Evolutionary conservation across 2,888 invertebrate species (phyloP).

Genomic region (Margaritifera margaritifera): DNA sequence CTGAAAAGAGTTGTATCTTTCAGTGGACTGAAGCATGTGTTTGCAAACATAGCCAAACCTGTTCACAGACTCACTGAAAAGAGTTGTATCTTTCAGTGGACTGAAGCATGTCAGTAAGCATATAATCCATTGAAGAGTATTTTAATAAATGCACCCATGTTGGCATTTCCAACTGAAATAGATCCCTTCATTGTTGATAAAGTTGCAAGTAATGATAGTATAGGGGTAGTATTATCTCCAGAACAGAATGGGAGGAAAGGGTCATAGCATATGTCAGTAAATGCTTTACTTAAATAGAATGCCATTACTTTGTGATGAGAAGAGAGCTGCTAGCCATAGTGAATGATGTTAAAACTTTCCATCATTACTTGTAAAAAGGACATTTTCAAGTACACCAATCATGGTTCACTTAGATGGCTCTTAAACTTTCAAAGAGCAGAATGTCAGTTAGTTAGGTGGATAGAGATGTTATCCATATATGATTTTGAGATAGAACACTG

Average conservation of each 20-base stretch:
- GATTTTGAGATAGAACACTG: no score
- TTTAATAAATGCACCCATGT: no score
- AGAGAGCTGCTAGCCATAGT: conserved; percentile 27
- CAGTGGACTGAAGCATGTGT: no score
- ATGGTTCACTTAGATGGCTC: conserved; percentile 25
- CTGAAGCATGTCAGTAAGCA: conserved; percentile 16
- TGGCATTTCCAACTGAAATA: no score
- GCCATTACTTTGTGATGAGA: conserved; percentile 21
- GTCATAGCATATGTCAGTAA: conserved; percentile 19
- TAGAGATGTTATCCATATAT: no score
- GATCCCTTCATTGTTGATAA: no score
- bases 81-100: conserved; percentile 23
- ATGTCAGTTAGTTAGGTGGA: conserved; percentile 23
- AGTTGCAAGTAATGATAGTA: conserved; percentile 17
- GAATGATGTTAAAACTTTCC: conserved; percentile 27
- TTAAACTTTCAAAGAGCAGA: conserved; percentile 22
- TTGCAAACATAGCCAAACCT: conserved; percentile 34
- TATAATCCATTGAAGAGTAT: conserved; percentile 27
- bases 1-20: no score
- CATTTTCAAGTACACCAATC: conserved; percentile 28
- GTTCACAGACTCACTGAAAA: conserved; percentile 26
- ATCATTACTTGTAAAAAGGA: conserved; percentile 33
- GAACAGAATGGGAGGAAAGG: conserved; percentile 19
- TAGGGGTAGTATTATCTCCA: conserved; percentile 18
- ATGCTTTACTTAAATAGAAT: no score